Evolutionary conservation across 2,797 vertebrate species (phyloP), one percentile per base, ranked within the genome.

Genomic region (Falco rusticolus): DNA sequence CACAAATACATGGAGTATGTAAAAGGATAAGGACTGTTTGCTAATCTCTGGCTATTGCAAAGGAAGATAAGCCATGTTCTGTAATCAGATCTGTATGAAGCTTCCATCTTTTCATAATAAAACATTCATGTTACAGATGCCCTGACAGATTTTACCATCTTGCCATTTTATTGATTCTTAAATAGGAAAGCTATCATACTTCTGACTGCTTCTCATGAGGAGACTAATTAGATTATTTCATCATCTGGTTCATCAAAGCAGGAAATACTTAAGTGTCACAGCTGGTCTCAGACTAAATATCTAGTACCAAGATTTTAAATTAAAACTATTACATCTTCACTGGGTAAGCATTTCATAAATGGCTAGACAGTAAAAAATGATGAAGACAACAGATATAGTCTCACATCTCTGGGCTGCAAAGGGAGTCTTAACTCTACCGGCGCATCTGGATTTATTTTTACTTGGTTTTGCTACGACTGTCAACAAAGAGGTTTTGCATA

Each of bases 171-270:
- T 89, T 96, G 95, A 96, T 96, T 96, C 89, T 93, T 96, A 97
- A 97, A 95, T 89, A 95, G 91, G 89, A 94, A 96, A 96, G 45
- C 77, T 92, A 93, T 97, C 94, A 91, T 95, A 97, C 83, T 97
- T 97, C 89, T 97, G 96, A 96, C 95, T 97, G 92, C 91, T 96
- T 84, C 96, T 98, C 95, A 89, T 96, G 84, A 96, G 91, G 85
- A 95, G 85, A 97, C 92, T 97, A 98, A 97, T 97, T 97, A 94
- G 84, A 97, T 98, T 97, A 97, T 97, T 96, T 92, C 90, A 97
- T 98, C 90, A 87, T 97, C 97, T 97, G 95, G 94, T 96, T 98
- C 96, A 97, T 97, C 95, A 96, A 95, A 96, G 94, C 93, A 97
- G 94, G 97, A 98, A 97, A 97, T 97, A 96, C 96, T 97, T 92